These are phyloP conservation scores for Orthosia gracilis DNA, from an alignment of 2,888 invertebrate genomes.

Conservation along the genomic window DNA sequence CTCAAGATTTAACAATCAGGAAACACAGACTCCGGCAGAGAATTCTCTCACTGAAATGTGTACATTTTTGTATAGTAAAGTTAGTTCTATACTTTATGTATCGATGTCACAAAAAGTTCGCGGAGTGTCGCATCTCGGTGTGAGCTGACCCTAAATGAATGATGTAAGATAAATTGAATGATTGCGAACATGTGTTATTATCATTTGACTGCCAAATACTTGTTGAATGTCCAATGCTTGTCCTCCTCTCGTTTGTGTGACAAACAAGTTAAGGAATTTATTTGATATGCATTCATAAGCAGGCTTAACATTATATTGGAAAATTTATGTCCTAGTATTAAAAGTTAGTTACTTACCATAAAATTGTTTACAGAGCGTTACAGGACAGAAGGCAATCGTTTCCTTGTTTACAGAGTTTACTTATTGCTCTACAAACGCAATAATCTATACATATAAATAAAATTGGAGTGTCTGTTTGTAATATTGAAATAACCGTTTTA, in stretches of 20 bases:
- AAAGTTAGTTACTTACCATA: background rate
- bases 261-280: slow-evolving; percentile 26
- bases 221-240: slow-evolving; percentile 41
- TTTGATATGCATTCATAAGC: background rate
- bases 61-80: no score
- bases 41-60: no score
- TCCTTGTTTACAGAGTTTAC: background rate
- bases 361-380: background rate
- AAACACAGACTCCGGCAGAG: no score
- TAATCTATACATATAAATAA: no score
- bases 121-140: background rate
- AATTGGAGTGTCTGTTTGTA: no score
- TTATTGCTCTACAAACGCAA: background rate
- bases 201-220: slow-evolving; percentile 52
- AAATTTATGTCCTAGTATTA: background rate
- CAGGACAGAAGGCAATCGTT: background rate
- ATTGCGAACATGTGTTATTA: slow-evolving; percentile 52
- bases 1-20: no score
- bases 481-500: no score
- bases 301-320: background rate
- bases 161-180: slow-evolving; percentile 49
- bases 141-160: slow-evolving; percentile 16
- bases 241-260: slow-evolving; percentile 30
- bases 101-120: no score
- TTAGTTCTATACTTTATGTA: no score